These are phyloP conservation scores for Chiloscyllium punctatum DNA, from an alignment of 2,797 vertebrate species.

Conservation along the genomic window DNA sequence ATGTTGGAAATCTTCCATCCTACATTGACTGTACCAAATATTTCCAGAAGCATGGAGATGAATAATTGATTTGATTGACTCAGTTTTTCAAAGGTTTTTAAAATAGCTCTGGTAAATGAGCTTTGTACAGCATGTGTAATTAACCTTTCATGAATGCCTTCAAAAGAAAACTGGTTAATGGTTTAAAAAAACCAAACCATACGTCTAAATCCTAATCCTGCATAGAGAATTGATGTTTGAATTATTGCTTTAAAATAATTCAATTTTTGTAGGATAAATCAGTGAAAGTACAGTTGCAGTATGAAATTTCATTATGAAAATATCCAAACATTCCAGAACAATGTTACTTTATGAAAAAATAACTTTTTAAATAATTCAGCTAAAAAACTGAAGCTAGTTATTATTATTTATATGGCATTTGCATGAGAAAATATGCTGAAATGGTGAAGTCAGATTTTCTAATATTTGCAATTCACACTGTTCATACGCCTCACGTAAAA, in stretches of 20 bases:
- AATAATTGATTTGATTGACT: neutral
- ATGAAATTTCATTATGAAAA: neutral
- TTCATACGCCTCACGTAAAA: neutral
- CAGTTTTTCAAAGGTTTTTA: neutral
- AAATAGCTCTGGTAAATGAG: neutral
- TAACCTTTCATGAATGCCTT: neutral
- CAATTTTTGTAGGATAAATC: neutral
- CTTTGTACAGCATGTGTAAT: neutral
- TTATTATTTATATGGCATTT: neutral
- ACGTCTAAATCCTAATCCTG: neutral
- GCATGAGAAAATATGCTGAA: neutral
- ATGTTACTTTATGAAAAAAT: neutral
- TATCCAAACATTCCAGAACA: neutral
- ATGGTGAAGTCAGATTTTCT: neutral
- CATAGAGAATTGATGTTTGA: too few relatives aligned
- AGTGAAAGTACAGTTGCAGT: neutral
- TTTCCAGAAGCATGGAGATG: constrained; percentile 50
- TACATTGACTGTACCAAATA: constrained; percentile 65
- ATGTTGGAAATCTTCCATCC: constrained; percentile 67
- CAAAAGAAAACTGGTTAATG: constrained; percentile 52
- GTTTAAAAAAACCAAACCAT: constrained; percentile 48
- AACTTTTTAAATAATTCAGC: neutral
- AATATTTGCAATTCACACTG: neutral
- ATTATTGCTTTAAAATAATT: neutral
- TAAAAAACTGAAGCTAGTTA: neutral